These are phyloP conservation scores for Alexandromys fortis DNA, from an alignment of 2,113 vertebrate species.

Conservation along the genomic window DNA sequence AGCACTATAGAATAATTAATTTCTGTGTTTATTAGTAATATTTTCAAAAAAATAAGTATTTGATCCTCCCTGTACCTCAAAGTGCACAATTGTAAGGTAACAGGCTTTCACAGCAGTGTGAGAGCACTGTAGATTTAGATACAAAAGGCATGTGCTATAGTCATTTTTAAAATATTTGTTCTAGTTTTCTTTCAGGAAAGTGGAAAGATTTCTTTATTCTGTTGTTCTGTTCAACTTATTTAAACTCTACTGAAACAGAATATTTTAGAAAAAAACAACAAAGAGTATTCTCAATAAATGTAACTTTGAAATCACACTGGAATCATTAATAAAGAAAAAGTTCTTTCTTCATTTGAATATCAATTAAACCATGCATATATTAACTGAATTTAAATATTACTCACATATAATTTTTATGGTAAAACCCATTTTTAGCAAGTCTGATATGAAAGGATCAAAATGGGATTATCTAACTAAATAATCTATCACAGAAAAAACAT, in stretches of 20 bases:
- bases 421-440: conserved; percentile 1
- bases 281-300: conserved; percentile 58
- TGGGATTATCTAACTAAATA: background rate
- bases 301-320: conserved; percentile 49
- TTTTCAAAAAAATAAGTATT: conserved; percentile 49
- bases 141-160: background rate
- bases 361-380: background rate
- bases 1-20: background rate
- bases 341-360: conserved; percentile 55
- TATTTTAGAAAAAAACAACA: conserved; percentile 48
- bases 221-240: background rate
- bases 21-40: background rate
- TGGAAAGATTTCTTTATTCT: conserved; percentile 36
- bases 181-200: background rate
- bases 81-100: background rate
- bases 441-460: conserved; percentile 30
- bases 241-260: conserved; percentile 37
- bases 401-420: background rate
- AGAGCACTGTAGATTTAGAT: background rate
- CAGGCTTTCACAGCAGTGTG: background rate
- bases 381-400: background rate
- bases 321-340: conserved; percentile 39
- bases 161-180: background rate
- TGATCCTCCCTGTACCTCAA: background rate
- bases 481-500: background rate